These are phyloP conservation scores for Hypselothyrea guttata DNA, from an alignment of 2,888 invertebrate genomes.

Conservation along the genomic window DNA sequence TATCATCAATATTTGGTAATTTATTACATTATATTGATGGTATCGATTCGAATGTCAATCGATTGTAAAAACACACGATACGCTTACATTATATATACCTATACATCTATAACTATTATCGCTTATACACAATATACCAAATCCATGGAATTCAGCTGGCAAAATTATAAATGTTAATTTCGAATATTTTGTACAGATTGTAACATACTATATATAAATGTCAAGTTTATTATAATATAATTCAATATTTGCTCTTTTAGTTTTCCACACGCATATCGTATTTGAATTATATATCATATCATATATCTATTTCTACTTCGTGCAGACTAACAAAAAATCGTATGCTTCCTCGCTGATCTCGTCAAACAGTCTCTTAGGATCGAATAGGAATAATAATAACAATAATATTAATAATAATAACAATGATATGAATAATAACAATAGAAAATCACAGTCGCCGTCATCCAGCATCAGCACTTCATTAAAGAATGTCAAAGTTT, in stretches of 20 bases:
- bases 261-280: conserved; percentile 31
- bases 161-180: no score
- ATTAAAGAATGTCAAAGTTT: conserved; percentile 68
- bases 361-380: conserved; percentile 82
- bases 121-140: no score
- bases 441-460: conserved; percentile 76
- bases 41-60: no score
- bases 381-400: conserved; percentile 77
- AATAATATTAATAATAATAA: conserved; percentile 44
- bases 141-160: no score
- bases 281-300: conserved; percentile 36
- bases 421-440: conserved; percentile 32
- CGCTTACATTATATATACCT: no score
- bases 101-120: no score
- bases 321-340: conserved; percentile 82
- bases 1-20: no score
- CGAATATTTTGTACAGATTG: no score
- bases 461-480: conserved; percentile 65
- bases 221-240: background rate
- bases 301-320: conserved; percentile 56
- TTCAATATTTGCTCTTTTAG: background rate
- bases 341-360: conserved; percentile 82
- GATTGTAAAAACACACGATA: no score
- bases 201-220: background rate
- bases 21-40: no score